Evolutionary conservation across 2,113 vertebrate species (phyloP), one percentile per base, ranked within the genome.

Genomic region (Hucho hucho): DNA sequence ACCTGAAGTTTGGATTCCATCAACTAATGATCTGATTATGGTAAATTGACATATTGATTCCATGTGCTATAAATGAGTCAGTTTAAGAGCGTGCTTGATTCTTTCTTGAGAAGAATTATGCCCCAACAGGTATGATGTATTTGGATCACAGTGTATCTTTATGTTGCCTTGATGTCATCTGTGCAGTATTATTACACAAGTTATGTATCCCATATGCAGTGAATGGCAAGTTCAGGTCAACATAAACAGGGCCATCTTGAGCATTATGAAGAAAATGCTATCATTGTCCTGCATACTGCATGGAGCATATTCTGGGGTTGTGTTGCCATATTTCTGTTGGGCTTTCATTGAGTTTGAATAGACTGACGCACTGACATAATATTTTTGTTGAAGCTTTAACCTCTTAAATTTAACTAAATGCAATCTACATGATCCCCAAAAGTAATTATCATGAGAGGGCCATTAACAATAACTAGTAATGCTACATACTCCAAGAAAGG

Each of bases 11-110:
- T 49, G 47, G 47, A 49, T 53, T 53, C 14, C 13, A 18, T 53
- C 49, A 14, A 53, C 14, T 53, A 53, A 53, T 61, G 4, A 58
- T 58, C 4, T 58, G 16, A 18, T 18, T 18, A 56, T 56, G 53
- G 53, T 58, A 14, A 58, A 58, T 6, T 4, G 53, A 20, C 53
- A 3, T 46, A 14, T 56, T 18, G 53, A 56, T 13, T 64, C 25
- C 63, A 65, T 26, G 16, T n/a, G 63, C 94, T 95, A 98, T 94
- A 98, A 94, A 91, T 98, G 96, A 86, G 96, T 98, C 88, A 98
- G 87, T 87, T 96, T 98, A 78, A 96, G 96, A 74, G 95, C 96
- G 85, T 94, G 95, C 91, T 97, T 89, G 92, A 97, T 96, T 93
- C 95, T 95, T 90, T 96, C 95, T 92, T 95, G 96, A 91, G 94